Percentiles rank a stretch among this genome's conserved stretches.
phyloP scores from a whole-genome alignment of 2,797 vertebrate species.

The Lacerta agilis region DNA sequence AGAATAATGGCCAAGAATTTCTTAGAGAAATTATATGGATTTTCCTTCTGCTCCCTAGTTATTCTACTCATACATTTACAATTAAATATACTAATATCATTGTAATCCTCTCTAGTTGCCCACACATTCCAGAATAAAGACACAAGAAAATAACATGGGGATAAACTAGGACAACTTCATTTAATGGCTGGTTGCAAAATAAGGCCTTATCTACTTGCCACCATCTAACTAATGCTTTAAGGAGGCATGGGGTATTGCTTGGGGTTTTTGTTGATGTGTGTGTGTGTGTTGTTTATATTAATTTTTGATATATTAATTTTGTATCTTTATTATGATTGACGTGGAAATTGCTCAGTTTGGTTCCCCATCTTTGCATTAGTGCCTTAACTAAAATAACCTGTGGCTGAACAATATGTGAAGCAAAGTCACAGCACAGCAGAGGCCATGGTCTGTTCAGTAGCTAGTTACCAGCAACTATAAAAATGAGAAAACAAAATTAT shows the following conservation, averaged over 20 bases:
- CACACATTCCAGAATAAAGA: background rate
- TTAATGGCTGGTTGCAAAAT: background rate
- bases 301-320: too few species aligned
- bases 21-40: background rate
- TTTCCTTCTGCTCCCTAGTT: background rate
- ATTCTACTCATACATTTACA: background rate
- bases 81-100: background rate
- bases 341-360: too few species aligned
- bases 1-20: background rate
- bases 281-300: too few species aligned
- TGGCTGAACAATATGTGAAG: background rate
- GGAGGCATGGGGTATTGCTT: background rate
- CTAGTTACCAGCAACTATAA: background rate
- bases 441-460: background rate
- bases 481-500: background rate
- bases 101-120: background rate
- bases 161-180: background rate
- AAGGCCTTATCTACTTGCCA: background rate
- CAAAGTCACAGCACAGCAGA: background rate
- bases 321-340: too few species aligned
- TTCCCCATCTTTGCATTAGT: background rate
- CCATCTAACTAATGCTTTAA: background rate
- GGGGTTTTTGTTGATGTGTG: too few species aligned
- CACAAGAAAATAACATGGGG: background rate
- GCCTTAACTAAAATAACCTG: background rate